These are phyloP conservation scores for Bombus affinis DNA, from an alignment of 1,140 invertebrate species.

Conservation along the genomic window DNA sequence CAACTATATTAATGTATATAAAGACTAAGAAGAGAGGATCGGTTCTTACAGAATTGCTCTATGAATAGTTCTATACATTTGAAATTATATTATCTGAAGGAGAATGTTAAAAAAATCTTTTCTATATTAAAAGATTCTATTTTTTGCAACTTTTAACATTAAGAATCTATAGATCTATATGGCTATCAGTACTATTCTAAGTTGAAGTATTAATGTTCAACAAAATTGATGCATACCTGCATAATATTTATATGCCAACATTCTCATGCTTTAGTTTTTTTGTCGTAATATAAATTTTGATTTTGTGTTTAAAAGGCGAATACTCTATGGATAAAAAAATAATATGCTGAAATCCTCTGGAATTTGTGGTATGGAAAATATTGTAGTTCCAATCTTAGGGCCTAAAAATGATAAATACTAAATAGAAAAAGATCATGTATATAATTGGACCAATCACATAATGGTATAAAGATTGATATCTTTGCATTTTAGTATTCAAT, in stretches of 20 bases:
- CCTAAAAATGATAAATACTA: slow-evolving; percentile 45
- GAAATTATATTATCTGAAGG: slow-evolving; percentile 33
- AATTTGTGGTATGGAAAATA: background rate
- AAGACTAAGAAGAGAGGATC: slow-evolving; percentile 8
- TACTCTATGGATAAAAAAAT: background rate
- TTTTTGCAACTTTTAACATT: slow-evolving; percentile 53
- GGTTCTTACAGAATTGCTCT: slow-evolving; percentile 42
- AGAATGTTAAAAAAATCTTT: slow-evolving; percentile 52
- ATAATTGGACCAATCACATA: slow-evolving; percentile 58
- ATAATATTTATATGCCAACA: slow-evolving; percentile 13
- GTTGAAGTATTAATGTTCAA: slow-evolving; percentile 42
- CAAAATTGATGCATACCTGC: slow-evolving; percentile 24
- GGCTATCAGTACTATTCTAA: slow-evolving; percentile 38
- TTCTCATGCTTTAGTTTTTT: slow-evolving; percentile 24
- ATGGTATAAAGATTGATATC: slow-evolving; percentile 34
- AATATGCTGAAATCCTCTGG: background rate
- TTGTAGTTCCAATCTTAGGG: slow-evolving; percentile 32
- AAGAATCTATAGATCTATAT: slow-evolving; percentile 50
- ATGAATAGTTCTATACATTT: slow-evolving; percentile 53
- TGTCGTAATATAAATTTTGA: slow-evolving; percentile 4
- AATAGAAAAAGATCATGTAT: slow-evolving; percentile 45
- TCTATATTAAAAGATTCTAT: slow-evolving; percentile 62
- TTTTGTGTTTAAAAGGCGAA: background rate
- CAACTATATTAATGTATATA: slow-evolving; percentile 50
- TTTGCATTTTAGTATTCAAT: slow-evolving; percentile 33